A percentile compares a stretch with the other conserved stretches of the same genome.
Conservation (phyloP, 2,888 invertebrate species). For the Cryptocephalus primarius region DNA sequence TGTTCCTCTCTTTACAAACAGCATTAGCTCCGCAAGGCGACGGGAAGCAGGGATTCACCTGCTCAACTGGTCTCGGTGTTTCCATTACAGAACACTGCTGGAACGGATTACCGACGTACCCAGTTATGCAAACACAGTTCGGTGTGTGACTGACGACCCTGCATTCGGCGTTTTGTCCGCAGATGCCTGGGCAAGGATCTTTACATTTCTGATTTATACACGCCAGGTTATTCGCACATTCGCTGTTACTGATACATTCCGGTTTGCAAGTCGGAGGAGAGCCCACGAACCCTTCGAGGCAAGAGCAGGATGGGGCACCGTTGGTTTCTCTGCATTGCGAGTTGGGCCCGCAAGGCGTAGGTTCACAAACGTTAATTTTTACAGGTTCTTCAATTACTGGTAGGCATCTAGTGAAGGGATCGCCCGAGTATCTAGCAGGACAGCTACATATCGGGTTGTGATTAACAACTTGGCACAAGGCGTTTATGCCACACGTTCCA, state of each 20-base stretch:
- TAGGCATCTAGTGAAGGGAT: conserved; percentile 51
- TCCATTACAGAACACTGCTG: conserved; percentile 31
- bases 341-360: conserved; percentile 53
- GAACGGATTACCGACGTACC: conserved; percentile 49
- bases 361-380: conserved; percentile 39
- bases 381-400: conserved; percentile 28
- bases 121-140: conserved; percentile 45
- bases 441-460: conserved; percentile 67
- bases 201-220: conserved; percentile 65
- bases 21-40: conserved; percentile 58
- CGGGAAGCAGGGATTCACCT: conserved; percentile 44
- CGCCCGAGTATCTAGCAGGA: conserved; percentile 51
- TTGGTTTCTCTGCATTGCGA: conserved; percentile 55
- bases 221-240: conserved; percentile 56
- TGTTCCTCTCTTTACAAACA: conserved; percentile 41
- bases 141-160: conserved; percentile 46
- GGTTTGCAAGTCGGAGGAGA: conserved; percentile 64
- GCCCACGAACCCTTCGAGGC: conserved; percentile 60
- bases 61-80: conserved; percentile 17
- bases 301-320: conserved; percentile 56
- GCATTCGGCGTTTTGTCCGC: conserved; percentile 46
- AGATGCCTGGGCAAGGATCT: conserved; percentile 53
- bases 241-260: conserved; percentile 64
- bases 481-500: conserved; percentile 62
- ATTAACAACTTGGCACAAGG: conserved; percentile 59